These are phyloP conservation scores for Furnarius figulus DNA, from an alignment of 2,113 vertebrate genomes.

Conservation along the genomic window DNA sequence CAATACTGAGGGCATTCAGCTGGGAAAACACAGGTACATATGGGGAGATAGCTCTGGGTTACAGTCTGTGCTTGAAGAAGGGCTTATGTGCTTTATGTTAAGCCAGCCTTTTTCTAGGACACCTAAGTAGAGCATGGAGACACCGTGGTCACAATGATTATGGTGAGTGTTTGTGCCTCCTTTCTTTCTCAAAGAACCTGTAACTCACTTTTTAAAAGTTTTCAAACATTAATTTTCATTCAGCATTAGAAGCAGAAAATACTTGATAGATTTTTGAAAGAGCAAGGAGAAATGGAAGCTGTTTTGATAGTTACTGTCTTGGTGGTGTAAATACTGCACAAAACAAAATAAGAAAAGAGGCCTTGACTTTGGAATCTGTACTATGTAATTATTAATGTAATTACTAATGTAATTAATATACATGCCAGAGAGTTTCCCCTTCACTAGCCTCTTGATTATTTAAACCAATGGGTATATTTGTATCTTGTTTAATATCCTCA, in stretches of 20 bases:
- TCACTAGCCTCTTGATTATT: background rate
- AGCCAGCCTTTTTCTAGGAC: background rate
- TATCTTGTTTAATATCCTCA: background rate
- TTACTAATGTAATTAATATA: background rate
- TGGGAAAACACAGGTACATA: accelerated
- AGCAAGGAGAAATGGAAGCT: background rate
- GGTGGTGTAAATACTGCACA: background rate
- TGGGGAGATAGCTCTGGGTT: background rate
- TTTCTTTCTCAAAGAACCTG: background rate
- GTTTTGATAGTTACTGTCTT: background rate
- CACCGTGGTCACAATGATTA: background rate
- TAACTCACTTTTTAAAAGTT: background rate
- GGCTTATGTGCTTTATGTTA: background rate
- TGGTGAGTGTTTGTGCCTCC: background rate
- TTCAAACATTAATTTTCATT: background rate
- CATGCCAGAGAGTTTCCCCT: background rate
- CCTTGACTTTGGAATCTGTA: background rate
- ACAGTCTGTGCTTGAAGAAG: background rate
- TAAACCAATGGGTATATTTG: background rate
- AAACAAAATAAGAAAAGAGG: background rate
- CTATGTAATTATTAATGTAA: background rate
- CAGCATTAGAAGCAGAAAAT: background rate
- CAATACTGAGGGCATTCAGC: background rate
- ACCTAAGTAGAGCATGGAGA: background rate
- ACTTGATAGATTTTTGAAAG: background rate